Percentiles rank a stretch among this genome's conserved stretches.
Evolutionary conservation across 1,140 invertebrate species (phyloP).

Genomic region (Cherax destructor): DNA sequence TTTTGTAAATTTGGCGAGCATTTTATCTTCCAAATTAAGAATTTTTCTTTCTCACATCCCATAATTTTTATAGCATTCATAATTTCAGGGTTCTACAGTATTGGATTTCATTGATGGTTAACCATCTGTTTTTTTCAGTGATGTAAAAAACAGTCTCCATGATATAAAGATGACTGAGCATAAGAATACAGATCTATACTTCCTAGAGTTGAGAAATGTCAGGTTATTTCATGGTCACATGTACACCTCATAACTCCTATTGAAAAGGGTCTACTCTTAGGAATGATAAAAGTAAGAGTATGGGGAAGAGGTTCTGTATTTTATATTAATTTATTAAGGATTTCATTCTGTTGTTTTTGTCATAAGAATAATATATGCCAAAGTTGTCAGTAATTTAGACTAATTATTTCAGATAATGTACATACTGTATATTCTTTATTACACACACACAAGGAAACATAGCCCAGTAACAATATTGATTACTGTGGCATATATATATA

Average conservation of each 20-base stretch:
- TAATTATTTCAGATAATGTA: neutral
- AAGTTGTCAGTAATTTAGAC: conserved; percentile 19
- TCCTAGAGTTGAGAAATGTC: neutral
- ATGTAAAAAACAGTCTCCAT: neutral
- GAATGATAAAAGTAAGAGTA: neutral
- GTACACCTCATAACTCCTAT: neutral
- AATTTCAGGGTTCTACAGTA: conserved; percentile 5
- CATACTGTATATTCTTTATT: neutral
- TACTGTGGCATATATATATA: no score
- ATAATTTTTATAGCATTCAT: neutral
- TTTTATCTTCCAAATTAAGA: neutral
- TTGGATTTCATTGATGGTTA: neutral
- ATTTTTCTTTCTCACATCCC: neutral
- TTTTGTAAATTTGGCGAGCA: neutral
- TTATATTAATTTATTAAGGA: neutral
- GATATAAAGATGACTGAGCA: neutral
- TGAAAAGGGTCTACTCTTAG: neutral
- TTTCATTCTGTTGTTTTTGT: conserved; percentile 5
- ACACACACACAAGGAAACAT: conserved; percentile 2
- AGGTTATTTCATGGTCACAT: neutral
- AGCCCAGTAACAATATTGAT: neutral
- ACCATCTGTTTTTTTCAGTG: neutral
- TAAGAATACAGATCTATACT: neutral
- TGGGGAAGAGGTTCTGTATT: neutral
- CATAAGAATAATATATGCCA: conserved; percentile 12